Percentiles rank a stretch among this genome's conserved stretches.
phyloP scores from a whole-genome alignment of 2,888 invertebrate genomes.

The Augochlorella aurata region DNA sequence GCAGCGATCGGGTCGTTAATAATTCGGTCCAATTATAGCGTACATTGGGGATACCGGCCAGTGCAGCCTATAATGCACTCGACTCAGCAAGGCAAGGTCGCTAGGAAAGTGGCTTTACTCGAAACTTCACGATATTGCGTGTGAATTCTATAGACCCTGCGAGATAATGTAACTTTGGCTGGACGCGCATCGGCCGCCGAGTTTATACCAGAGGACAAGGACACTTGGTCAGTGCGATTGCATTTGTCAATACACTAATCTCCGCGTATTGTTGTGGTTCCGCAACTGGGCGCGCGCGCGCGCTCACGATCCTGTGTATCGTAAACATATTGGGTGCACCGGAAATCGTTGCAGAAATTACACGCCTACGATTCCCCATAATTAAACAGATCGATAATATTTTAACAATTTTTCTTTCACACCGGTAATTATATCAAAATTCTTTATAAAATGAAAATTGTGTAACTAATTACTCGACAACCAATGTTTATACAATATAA shows the following conservation, averaged over 20 bases:
- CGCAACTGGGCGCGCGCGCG: slow-evolving; percentile 1
- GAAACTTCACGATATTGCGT: slow-evolving; percentile 59
- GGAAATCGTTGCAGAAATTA: neutral
- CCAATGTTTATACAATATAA: too few relatives aligned
- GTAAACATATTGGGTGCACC: neutral
- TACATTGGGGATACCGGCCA: neutral
- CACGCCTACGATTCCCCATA: too few relatives aligned
- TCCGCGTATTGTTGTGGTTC: slow-evolving; percentile 43
- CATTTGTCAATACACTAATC: slow-evolving; percentile 60
- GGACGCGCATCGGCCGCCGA: slow-evolving; percentile 31
- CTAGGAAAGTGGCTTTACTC: slow-evolving; percentile 35
- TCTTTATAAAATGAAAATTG: too few relatives aligned
- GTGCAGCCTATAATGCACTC: slow-evolving; percentile 17
- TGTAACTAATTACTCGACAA: too few relatives aligned
- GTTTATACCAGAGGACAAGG: slow-evolving; percentile 48
- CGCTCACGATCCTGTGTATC: neutral
- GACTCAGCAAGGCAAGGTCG: slow-evolving; percentile 54
- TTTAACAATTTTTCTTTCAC: too few relatives aligned
- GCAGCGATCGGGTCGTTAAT: slow-evolving; percentile 25
- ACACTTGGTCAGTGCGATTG: slow-evolving; percentile 35
- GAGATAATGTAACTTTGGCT: slow-evolving; percentile 46
- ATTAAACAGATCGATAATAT: too few relatives aligned
- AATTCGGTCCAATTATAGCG: slow-evolving; percentile 22
- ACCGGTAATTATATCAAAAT: too few relatives aligned
- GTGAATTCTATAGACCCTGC: slow-evolving; percentile 44